A percentile compares a stretch with the other conserved stretches of the same genome.
phyloP scores from a whole-genome alignment of 2,888 invertebrate species.

The Loripinus fragilis region DNA sequence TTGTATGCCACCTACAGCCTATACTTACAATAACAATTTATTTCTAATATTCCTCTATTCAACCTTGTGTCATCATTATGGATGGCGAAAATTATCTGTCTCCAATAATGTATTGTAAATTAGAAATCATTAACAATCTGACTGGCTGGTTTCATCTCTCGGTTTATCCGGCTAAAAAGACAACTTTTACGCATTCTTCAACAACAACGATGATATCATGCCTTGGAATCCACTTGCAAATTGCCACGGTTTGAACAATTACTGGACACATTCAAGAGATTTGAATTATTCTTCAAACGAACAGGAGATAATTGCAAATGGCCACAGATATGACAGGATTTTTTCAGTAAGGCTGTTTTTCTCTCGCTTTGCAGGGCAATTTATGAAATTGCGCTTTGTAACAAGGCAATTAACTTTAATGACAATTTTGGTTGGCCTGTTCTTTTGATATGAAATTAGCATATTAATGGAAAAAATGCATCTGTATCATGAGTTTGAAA shows the following conservation, averaged over 20 bases:
- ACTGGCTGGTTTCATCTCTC: neutral
- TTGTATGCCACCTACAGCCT: neutral
- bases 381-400: conserved; percentile 23
- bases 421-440: conserved; percentile 18
- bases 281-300: too few species aligned
- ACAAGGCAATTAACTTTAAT: conserved; percentile 28
- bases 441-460: conserved; percentile 23
- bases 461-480: conserved; percentile 26
- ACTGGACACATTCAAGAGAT: too few species aligned
- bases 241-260: too few species aligned
- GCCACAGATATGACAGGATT: too few species aligned
- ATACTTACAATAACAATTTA: conserved; percentile 7
- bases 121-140: conserved; percentile 21
- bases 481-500: conserved; percentile 14
- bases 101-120: conserved; percentile 14
- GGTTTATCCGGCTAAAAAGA: too few species aligned
- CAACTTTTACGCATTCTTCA: too few species aligned
- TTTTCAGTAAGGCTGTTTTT: too few species aligned
- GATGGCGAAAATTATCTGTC: conserved; percentile 10
- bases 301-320: too few species aligned
- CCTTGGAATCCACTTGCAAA: too few species aligned
- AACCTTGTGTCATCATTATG: conserved; percentile 12
- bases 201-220: too few species aligned
- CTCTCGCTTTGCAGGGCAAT: neutral
- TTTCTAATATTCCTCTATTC: conserved; percentile 13